Base-by-base conservation (phyloP, 2,113 vertebrate species). In the Halichoeres trimaculatus region DNA sequence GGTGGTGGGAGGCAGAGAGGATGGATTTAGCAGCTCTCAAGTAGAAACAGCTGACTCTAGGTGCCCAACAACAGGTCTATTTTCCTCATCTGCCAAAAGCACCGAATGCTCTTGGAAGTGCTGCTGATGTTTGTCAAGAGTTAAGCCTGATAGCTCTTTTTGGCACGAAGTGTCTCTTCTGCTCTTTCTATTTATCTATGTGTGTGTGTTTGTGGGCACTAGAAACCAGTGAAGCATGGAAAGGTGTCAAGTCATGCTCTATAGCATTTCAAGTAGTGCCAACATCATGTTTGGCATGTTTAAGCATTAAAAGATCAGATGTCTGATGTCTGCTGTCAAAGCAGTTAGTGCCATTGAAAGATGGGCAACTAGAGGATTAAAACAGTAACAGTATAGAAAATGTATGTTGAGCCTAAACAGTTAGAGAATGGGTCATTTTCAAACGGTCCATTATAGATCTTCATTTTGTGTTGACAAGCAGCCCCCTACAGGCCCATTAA, bases 21-120 rank as follows among this genome's bases (percentile, higher is more conserved):
- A 77, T 79, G 59, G 67, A 85, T 90, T 88, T 83, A 81, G 74
- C 64, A 60, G 60, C 75, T 84, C 78, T 85, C 70, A 79, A 84
- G 81, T 82, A 71, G 81, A 87, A 90, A 83, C 79, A 83, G 76
- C 75, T 81, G 85, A 87, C 65, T 80, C 53, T 30, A 20, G 48
- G 75, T 67, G 74, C 74, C 76, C 63, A 78, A 72, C 74, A 84
- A 67, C 76, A 58, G 69, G 65, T 76, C 68, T 74, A 59, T 76
- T 78, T 70, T 78, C 38, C 78, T 70, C 48, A 41, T 83, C 59
- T 80, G 76, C 78, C 55, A 65, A 30, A 58, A 65, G 70, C 66
- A 69, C 71, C 61, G 43, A 85, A 81, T 40, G 26, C 50, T 36
- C 51, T 35, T 80, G 50, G 77, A 71, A 74, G 36, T 53, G 53